phyloP scores from a whole-genome alignment of 2,888 invertebrate genomes.

The Gerris lacustris region DNA sequence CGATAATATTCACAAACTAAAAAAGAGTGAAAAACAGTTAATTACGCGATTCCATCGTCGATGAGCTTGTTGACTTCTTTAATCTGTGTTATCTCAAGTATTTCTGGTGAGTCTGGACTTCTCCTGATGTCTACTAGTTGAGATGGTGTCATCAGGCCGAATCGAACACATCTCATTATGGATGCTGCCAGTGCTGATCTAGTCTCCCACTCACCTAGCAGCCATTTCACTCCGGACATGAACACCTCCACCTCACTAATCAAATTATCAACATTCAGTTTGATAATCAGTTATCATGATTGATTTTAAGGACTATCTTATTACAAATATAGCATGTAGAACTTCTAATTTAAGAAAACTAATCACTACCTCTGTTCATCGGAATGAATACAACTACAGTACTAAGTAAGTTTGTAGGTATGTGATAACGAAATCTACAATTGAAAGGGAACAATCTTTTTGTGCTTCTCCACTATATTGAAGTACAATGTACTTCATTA shows the following conservation, averaged over 20 bases:
- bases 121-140: conserved; percentile 63
- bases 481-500: too few relatives aligned
- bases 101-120: conserved; percentile 57
- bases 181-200: conserved; percentile 46
- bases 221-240: conserved; percentile 67
- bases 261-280: conserved; percentile 10
- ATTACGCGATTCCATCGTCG: conserved; percentile 67
- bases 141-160: conserved; percentile 66
- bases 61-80: conserved; percentile 61
- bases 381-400: too few relatives aligned
- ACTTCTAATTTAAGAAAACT: too few relatives aligned
- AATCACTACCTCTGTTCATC: too few relatives aligned
- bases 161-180: conserved; percentile 57
- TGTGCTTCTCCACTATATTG: too few relatives aligned
- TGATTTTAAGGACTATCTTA: too few relatives aligned
- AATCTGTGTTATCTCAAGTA: conserved; percentile 53
- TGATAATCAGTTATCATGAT: too few relatives aligned
- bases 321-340: too few relatives aligned
- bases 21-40: conserved; percentile 21
- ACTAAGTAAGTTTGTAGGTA: too few relatives aligned
- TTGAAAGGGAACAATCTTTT: too few relatives aligned
- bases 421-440: too few relatives aligned
- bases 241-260: conserved; percentile 57
- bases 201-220: conserved; percentile 54
- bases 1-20: too few relatives aligned